Base-by-base conservation (phyloP, 2,797 vertebrate species). In the Enteromius paludinosus region DNA sequence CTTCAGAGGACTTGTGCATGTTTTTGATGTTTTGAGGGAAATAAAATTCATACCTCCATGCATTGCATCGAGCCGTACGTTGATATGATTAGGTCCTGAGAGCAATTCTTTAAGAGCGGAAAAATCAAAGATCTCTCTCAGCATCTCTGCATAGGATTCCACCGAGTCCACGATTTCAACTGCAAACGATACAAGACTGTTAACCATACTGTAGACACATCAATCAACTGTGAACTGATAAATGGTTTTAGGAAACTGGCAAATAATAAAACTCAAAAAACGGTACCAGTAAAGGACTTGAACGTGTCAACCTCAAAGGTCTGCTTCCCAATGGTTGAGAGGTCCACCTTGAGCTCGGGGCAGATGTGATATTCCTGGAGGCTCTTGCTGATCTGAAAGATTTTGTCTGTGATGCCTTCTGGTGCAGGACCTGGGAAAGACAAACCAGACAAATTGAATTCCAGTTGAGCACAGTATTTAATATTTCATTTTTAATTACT, bases 121-220 rank as follows among this genome's bases (percentile, higher is more conserved):
- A 90, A 99, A 99, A 88, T 99, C 96, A 86, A 99, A 99, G 92
- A 99, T 99, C 61, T 89, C 95, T 89, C 97, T 94, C 54, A 99
- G 91, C 98, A 99, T 99, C 25, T 93, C 95, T 4, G 96, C 97
- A 1, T 99, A 99, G 30, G 95, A 96, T 72, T 97, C 97, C 68
- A 99, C 98, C 0, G 96, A 99, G 87, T 99, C 98, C 91, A 99
- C 96, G 23, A 99, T 98, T 91, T 99, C 98, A 93, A 99, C 98
- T 99, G 92, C 59, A 75, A 86, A 49, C 79, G 54, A 62, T 0
- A 12, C 70, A 85, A 18, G 61, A 25, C 3, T 23, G 8, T 72
- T 14, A 30, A 38, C 17, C 18, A 25, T 4, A 20, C 11, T 47
- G 15, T 38, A 65, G 30, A 20, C 7, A 61, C 12, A 6, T 15